Base-by-base conservation (phyloP, 2,888 invertebrate genomes). In the Cremastobaeus sp. region DNA sequence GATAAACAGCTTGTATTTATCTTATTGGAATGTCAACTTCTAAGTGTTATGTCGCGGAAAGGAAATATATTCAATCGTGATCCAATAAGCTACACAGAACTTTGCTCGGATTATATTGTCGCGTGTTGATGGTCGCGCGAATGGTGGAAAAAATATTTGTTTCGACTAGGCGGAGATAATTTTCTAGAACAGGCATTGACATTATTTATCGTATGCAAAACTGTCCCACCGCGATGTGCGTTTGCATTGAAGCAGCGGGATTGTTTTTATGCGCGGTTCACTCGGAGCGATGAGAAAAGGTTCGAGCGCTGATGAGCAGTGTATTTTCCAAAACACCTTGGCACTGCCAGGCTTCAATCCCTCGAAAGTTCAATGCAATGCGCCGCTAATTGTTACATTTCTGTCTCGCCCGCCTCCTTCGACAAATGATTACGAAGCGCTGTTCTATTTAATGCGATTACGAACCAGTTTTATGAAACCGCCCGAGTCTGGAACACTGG, bases 51-150 rank as follows among this genome's bases (percentile, higher is more conserved):
- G n/a, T n/a, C 21, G 6, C 9, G 25, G 15, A 20, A 48, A 12
- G 34, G 15, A 48, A 48, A 48, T 34, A 11, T 48, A 34, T 32
- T 48, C 48, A 48, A 48, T 34, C 34, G 20, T 8, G 8, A 34
- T 48, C 34, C 34, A 34, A 48, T 48, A 48, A 34, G 32, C 48
- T 11, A 18, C 34, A 11, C 9, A 48, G 48, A 47, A 48, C 48
- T 48, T 48, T 34, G 34, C 20, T 20, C 48, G 15, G 48, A 48
- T 48, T 48, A 30, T 34, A 12, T 17, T 32, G 34, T 48, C 20
- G 15, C 28, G 20, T 18, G 32, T 45, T 48, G 32, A 48, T 47
- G 14, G 12, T n/a, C 34, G 34, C 32, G 12, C 34, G 8, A 34
- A 48, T 11, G 12, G 15, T 15, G 12, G 11, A 32, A 5, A n/a